phyloP scores from a whole-genome alignment of 2,888 invertebrate genomes.

The Lochmaea capreae region DNA sequence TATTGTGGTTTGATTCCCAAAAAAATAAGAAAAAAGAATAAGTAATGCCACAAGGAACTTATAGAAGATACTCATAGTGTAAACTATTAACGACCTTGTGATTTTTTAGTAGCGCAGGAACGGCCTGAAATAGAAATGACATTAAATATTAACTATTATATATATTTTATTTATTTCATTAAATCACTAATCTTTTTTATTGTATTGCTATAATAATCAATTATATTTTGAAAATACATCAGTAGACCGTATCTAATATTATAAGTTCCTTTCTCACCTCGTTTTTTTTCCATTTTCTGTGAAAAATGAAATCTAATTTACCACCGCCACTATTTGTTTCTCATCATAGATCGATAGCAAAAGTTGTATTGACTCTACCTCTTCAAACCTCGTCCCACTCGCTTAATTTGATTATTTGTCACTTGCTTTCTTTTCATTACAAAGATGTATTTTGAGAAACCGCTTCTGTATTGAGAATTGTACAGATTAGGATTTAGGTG shows the following conservation, averaged over 20 bases:
- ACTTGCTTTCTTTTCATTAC: slow-evolving; percentile 55
- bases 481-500: no score
- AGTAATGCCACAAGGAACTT: no score
- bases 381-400: slow-evolving; percentile 24
- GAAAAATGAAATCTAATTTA: slow-evolving; percentile 20
- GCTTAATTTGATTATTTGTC: slow-evolving; percentile 49
- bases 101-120: no score
- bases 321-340: slow-evolving; percentile 31
- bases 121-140: no score
- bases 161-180: no score
- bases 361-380: slow-evolving; percentile 29
- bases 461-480: not conserved
- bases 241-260: not conserved
- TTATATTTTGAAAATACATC: not conserved
- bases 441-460: slow-evolving; percentile 50
- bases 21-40: no score
- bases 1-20: no score
- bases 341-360: slow-evolving; percentile 30
- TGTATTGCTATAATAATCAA: no score
- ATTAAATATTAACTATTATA: no score
- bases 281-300: slow-evolving; percentile 29
- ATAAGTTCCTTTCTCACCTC: not conserved
- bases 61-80: no score
- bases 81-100: no score
- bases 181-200: no score